Conservation (phyloP, 2,797 vertebrate species). For the Peromyscus eremicus region DNA sequence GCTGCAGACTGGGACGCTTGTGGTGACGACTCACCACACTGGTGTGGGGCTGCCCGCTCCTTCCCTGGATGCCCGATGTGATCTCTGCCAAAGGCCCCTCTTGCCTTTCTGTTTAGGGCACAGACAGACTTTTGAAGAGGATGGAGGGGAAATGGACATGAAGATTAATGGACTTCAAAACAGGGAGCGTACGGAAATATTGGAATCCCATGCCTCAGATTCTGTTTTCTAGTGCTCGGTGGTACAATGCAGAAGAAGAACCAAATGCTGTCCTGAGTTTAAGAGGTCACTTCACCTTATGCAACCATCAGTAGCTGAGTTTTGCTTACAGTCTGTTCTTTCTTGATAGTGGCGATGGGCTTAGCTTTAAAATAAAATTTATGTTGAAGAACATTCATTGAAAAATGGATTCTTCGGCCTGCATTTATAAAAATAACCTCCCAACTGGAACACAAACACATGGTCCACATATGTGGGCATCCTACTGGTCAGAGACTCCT, state of each 20-base stretch:
- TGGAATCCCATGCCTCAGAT: constrained; percentile 35
- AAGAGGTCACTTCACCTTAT: not conserved
- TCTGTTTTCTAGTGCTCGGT: constrained; percentile 23
- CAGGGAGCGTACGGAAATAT: constrained; percentile 47
- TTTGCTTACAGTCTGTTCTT: not conserved
- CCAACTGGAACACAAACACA: constrained; percentile 42
- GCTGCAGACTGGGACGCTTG: constrained; percentile 12
- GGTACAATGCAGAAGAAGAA: not conserved
- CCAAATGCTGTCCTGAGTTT: not conserved
- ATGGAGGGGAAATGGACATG: constrained; percentile 65
- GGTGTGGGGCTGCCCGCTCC: not conserved
- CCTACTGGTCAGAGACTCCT: not conserved
- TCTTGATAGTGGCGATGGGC: not conserved
- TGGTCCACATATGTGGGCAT: constrained; percentile 42
- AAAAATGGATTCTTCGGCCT: constrained; percentile 54
- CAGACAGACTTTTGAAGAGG: constrained; percentile 49
- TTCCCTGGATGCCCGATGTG: not conserved
- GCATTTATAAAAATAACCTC: constrained; percentile 69
- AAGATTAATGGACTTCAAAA: constrained; percentile 63
- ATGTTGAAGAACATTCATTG: constrained; percentile 57
- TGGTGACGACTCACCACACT: constrained; percentile 27
- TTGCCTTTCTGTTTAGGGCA: constrained; percentile 18
- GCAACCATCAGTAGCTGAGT: not conserved
- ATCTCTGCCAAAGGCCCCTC: constrained; percentile 13
- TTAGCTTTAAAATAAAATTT: constrained; percentile 70